Conservation (phyloP, 2,113 vertebrate genomes). For the Chaenogobius annularis region DNA sequence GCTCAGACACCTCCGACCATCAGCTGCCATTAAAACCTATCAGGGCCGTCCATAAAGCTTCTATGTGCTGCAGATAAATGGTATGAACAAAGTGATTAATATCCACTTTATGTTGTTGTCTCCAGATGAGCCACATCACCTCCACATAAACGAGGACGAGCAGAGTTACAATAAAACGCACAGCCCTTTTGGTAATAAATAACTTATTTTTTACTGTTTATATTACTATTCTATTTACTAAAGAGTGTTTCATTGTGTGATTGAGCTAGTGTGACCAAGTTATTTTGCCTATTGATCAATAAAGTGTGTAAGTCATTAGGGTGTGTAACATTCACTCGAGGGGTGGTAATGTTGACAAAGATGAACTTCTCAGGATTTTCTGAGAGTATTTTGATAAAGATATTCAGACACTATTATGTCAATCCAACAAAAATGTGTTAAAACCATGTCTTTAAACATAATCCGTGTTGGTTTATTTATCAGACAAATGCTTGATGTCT, state of each 20-base stretch:
- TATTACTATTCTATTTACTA: background rate
- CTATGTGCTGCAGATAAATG: constrained; percentile 33
- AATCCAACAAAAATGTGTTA: too few species aligned
- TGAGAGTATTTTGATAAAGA: too few species aligned
- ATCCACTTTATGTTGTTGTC: constrained; percentile 22
- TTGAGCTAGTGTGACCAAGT: too few species aligned
- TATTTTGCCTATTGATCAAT: too few species aligned
- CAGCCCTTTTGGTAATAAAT: background rate
- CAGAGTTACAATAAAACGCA: constrained; percentile 17
- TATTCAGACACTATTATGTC: too few species aligned
- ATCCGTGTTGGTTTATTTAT: too few species aligned
- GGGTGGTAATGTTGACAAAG: too few species aligned
- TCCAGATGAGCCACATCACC: constrained; percentile 35
- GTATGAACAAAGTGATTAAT: constrained; percentile 35
- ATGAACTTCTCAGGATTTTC: too few species aligned
- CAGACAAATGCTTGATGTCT: too few species aligned
- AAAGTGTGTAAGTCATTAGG: too few species aligned
- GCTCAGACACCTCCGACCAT: constrained; percentile 33
- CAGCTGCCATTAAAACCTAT: constrained; percentile 34
- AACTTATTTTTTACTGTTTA: background rate
- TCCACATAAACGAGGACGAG: background rate
- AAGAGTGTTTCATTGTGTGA: background rate
- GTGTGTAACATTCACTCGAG: too few species aligned
- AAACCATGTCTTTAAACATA: too few species aligned
- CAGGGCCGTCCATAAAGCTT: constrained; percentile 22